Conservation (phyloP, 2,113 vertebrate species). For the Stigmatopora nigra region DNA sequence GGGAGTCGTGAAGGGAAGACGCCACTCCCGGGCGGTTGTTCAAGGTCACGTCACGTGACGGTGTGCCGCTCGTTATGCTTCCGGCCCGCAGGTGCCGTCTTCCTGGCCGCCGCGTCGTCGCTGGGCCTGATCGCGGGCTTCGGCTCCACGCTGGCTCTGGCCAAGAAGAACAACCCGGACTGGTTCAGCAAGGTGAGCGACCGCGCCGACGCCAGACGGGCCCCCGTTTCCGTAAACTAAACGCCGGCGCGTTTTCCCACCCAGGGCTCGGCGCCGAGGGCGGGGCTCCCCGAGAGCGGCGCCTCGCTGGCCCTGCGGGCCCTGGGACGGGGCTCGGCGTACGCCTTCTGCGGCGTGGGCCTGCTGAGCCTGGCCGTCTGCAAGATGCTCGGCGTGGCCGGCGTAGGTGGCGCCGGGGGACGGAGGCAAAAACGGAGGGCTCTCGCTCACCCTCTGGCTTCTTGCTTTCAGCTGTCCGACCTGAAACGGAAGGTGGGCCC, state of each 20-base stretch:
- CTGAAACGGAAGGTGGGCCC: not conserved
- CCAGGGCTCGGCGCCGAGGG: not conserved
- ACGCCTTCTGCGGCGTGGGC: not conserved
- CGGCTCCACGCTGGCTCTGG: slow-evolving; percentile 80
- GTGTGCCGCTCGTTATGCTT: not conserved
- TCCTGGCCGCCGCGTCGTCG: slow-evolving; percentile 78
- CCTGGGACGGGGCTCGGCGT: not conserved
- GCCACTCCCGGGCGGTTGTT: too few relatives aligned
- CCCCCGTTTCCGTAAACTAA: too few relatives aligned
- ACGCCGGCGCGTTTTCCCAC: not conserved
- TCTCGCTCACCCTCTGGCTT: not conserved
- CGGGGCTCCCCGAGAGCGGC: slow-evolving; percentile 2
- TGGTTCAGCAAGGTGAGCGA: slow-evolving; percentile 89
- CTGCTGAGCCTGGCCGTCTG: not conserved
- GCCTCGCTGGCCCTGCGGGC: not conserved
- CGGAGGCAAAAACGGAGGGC: not conserved
- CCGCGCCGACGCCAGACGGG: too few relatives aligned
- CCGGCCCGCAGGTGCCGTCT: slow-evolving; percentile 76
- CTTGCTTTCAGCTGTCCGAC: slow-evolving; percentile 2
- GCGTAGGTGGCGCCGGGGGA: not conserved
- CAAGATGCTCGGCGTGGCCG: not conserved
- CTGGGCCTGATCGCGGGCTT: slow-evolving; percentile 87
- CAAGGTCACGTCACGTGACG: not conserved
- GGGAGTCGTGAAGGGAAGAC: too few relatives aligned
- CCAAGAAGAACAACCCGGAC: slow-evolving; percentile 85